These are phyloP conservation scores for Idaea aversata DNA, from an alignment of 2,888 invertebrate species.

Conservation along the genomic window DNA sequence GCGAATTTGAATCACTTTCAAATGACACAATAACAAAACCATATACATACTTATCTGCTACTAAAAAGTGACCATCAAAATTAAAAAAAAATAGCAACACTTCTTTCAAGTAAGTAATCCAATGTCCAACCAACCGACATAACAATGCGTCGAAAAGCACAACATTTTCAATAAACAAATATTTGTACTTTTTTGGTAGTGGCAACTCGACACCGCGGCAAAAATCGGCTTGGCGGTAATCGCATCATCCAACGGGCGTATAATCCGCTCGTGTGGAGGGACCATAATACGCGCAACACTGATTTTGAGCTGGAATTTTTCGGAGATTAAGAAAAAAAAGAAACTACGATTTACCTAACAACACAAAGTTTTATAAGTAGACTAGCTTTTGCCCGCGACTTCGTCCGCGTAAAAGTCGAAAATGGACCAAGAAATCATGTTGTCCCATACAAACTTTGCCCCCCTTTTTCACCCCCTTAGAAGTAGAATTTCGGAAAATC, in stretches of 20 bases:
- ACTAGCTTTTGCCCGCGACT: too few relatives aligned
- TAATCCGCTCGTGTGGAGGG: slow-evolving; percentile 33
- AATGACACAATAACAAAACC: too few relatives aligned
- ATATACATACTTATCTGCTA: too few relatives aligned
- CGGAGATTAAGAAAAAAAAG: not conserved
- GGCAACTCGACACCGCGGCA: slow-evolving; percentile 31
- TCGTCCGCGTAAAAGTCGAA: too few relatives aligned
- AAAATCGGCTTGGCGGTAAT: slow-evolving; percentile 34
- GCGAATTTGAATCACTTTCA: too few relatives aligned
- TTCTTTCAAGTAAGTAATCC: not conserved
- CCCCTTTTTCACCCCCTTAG: too few relatives aligned
- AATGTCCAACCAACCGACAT: slow-evolving; percentile 9
- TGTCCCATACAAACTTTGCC: too few relatives aligned
- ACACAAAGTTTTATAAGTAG: not conserved
- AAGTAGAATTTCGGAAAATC: too few relatives aligned
- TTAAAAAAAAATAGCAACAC: not conserved
- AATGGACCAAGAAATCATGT: too few relatives aligned
- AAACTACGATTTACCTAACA: not conserved
- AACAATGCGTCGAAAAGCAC: slow-evolving; percentile 17
- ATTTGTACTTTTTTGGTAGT: slow-evolving; percentile 25
- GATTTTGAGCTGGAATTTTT: not conserved
- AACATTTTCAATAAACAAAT: slow-evolving; percentile 32
- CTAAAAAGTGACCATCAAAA: too few relatives aligned
- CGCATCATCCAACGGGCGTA: slow-evolving; percentile 31
- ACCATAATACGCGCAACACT: slow-evolving; percentile 16